Evolutionary conservation across 37 sponge, comb jelly and placozoan genomes (phyloP), one percentile per base, ranked within the genome.

Genomic region (Halichondria panicea): DNA sequence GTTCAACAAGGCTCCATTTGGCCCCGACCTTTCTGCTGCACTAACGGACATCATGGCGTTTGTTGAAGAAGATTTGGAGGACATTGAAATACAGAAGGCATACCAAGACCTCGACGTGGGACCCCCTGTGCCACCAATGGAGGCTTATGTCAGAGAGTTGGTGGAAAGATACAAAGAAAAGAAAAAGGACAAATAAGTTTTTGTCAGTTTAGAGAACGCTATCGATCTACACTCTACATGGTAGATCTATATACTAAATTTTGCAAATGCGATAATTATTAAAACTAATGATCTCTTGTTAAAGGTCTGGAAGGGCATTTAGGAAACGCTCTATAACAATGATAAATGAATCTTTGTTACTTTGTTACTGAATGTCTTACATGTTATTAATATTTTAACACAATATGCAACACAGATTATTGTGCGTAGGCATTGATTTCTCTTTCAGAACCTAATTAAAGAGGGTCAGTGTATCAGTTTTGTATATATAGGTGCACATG

Each of bases 1-100:
- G 8, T 40, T 78, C 33, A 42, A 73, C 13, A 54, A 56, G 41
- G 87, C 91, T 72, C 91, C 91, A n/a, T 39, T 91, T 55, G 91
- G 91, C 5, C 27, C 73, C 3, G 83, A 73, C 8, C 3, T 91
- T 25, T 50, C 56, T 27, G 75, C 87, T 0, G 74, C 45, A 1
- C 22, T 85, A 21, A 3, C 76, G 42, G 57, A 64, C 0, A 40
- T 86, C 35, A 15, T 86, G 30, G 75, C 66, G 6, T 21, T 66
- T 1, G 62, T 30, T 3, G 81, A 69, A 63, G 61, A 79, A 46
- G 70, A 68, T 13, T 45, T 66, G 44, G 64, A 77, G 22, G 27
- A 31, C n/a, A 62, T 3, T 33, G 44, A 55, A 40, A n/a, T 48
- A 11, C 43, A 39, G 64, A 66, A 64, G 39, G 72, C 65, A 32